phyloP scores from a whole-genome alignment of 2,113 vertebrate species.

The Ranitomeya variabilis region DNA sequence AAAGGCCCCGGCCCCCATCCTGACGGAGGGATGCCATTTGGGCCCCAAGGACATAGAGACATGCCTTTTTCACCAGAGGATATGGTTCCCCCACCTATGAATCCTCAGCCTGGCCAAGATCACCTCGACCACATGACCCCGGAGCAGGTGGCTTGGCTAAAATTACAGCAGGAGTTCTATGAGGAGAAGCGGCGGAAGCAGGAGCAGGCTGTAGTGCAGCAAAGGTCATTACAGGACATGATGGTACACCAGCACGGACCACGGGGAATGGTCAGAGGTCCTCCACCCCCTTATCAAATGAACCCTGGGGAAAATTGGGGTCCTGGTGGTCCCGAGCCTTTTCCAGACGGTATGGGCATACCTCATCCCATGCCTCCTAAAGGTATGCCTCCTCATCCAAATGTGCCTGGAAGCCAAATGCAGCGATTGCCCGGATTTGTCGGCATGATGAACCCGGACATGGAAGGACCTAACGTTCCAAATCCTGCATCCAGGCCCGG shows the following conservation, averaged over 20 bases:
- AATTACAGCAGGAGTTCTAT: slow-evolving; percentile 97
- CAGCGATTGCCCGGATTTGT: slow-evolving; percentile 92
- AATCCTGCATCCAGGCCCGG: slow-evolving; percentile 83
- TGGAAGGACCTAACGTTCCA: slow-evolving; percentile 84
- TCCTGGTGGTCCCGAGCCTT: slow-evolving; percentile 85
- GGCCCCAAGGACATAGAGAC: slow-evolving; percentile 90
- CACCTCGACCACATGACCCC: slow-evolving; percentile 97
- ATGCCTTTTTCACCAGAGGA: slow-evolving; percentile 96
- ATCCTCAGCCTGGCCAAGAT: slow-evolving; percentile 83
- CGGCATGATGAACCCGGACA: slow-evolving; percentile 94
- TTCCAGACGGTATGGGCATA: slow-evolving; percentile 86
- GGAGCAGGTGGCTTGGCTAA: slow-evolving; percentile 97
- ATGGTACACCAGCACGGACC: slow-evolving; percentile 96
- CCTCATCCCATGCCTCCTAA: slow-evolving; percentile 84
- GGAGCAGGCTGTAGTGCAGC: slow-evolving; percentile 88
- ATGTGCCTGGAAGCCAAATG: slow-evolving; percentile 79
- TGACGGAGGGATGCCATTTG: slow-evolving; percentile 86
- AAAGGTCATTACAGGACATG: slow-evolving; percentile 93
- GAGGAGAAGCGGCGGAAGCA: slow-evolving; percentile 98
- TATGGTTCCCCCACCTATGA: slow-evolving; percentile 86
- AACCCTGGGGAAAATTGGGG: slow-evolving; percentile 92
- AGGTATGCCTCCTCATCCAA: slow-evolving; percentile 88
- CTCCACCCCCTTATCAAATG: slow-evolving; percentile 96
- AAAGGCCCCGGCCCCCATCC: slow-evolving; percentile 87
- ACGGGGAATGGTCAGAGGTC: slow-evolving; percentile 88